Evolutionary conservation across 2,888 invertebrate genomes (phyloP), one percentile per base, ranked within the genome.

Genomic region (Hemaris fuciformis): DNA sequence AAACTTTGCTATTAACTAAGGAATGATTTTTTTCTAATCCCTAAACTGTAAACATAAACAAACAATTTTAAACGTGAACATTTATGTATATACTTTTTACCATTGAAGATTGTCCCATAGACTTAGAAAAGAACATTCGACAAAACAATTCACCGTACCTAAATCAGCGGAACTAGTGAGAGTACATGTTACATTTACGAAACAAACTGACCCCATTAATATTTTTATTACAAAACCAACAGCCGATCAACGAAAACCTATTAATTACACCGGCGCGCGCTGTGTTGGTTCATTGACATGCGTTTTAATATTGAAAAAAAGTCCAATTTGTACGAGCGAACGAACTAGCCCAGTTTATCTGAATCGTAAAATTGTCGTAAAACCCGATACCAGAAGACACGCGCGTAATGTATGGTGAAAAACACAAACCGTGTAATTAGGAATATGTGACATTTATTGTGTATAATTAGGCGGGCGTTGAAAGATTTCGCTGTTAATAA

Each of bases 331-430:
- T 84, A 72, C 71, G 66, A 74, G 74, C 74, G 76, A 73, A 74
- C 77, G 74, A 75, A 65, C 65, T 62, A 63, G 63, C 69, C 20
- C 67, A 72, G 75, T 83, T 79, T 87, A 87, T 88, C 84, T 67
- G 53, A 59, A 62, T 77, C 80, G 79, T 89, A 84, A 89, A 89
- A 87, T 66, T 67, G 74, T 83, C 88, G 83, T 89, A 84, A 89
- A 88, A 87, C 69, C 64, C 68, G 80, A 83, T 78, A 80, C 80
- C 75, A 67, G 65, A 67, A 74, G 72, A 74, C 71, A 79, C 76
- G 75, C 73, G 70, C 71, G 67, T 71, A 70, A 71, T 60, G 53
- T 63, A 68, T 67, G 75, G 77, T 80, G 73, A 69, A 65, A 67
- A 64, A 62, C 64, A 65, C 61, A 67, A 59, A 41, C 62, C 59